phyloP scores from a whole-genome alignment of 2,888 invertebrate species.

The Napeogenes inachia region DNA sequence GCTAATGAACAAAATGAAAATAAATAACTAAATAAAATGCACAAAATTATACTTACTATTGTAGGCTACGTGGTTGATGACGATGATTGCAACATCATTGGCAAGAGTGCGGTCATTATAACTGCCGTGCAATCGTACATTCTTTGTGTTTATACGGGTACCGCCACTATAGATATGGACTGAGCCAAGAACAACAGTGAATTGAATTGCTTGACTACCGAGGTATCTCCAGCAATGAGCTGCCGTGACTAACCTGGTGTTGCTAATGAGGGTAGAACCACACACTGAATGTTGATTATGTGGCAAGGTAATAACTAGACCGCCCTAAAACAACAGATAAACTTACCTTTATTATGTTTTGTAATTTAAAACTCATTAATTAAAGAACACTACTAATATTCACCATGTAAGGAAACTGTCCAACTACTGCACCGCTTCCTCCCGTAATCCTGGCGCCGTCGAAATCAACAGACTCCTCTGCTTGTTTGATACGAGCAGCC shows the following conservation, averaged over 20 bases:
- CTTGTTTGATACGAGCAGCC: slow-evolving; percentile 31
- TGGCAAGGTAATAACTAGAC: slow-evolving; percentile 41
- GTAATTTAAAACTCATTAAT: too few relatives aligned
- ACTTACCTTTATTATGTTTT: too few relatives aligned
- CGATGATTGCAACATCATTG: slow-evolving; percentile 45
- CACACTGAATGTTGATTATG: slow-evolving; percentile 47
- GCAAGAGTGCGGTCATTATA: slow-evolving; percentile 31
- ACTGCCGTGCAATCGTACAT: slow-evolving; percentile 35
- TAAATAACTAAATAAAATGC: neutral
- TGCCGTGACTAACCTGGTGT: slow-evolving; percentile 53
- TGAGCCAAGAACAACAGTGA: slow-evolving; percentile 58
- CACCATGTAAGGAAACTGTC: slow-evolving; percentile 27
- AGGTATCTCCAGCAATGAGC: slow-evolving; percentile 66
- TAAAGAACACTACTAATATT: neutral
- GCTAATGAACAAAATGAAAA: too few relatives aligned
- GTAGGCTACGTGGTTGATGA: slow-evolving; percentile 20
- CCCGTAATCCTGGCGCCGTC: slow-evolving; percentile 32
- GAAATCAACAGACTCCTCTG: slow-evolving; percentile 31
- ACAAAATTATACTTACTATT: slow-evolving; percentile 20
- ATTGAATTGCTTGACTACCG: slow-evolving; percentile 47
- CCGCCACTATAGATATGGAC: slow-evolving; percentile 56
- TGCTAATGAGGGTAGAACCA: slow-evolving; percentile 54
- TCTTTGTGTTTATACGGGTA: slow-evolving; percentile 35
- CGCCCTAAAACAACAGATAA: slow-evolving; percentile 33
- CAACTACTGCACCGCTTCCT: slow-evolving; percentile 27